phyloP scores from a whole-genome alignment of 2,113 vertebrate species.

The Sorex fumeus region DNA sequence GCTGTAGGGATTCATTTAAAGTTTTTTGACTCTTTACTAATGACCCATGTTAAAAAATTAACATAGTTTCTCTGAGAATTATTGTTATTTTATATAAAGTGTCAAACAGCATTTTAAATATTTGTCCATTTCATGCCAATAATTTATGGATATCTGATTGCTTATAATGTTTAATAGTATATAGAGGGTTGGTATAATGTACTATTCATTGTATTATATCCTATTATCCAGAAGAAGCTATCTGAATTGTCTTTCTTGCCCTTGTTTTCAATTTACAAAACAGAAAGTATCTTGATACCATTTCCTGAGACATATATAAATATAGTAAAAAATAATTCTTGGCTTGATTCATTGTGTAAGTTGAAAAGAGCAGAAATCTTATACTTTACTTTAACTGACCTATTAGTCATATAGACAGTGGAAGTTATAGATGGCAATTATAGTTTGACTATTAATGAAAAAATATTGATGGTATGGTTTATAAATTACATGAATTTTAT shows the following conservation, averaged over 20 bases:
- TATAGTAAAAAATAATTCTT: not conserved
- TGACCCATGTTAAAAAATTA: not conserved
- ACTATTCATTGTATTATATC: not conserved
- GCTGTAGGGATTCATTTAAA: not conserved
- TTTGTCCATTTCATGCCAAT: constrained; percentile 31
- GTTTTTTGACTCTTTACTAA: constrained; percentile 23
- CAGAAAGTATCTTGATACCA: not conserved
- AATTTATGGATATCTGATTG: not conserved
- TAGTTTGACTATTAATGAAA: constrained; percentile 38
- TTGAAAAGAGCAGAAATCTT: constrained; percentile 43
- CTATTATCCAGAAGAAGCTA: constrained; percentile 13
- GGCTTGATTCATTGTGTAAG: constrained; percentile 3
- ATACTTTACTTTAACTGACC: not conserved
- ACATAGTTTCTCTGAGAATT: constrained; percentile 36
- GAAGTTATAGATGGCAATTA: constrained; percentile 18
- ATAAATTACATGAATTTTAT: constrained; percentile 9
- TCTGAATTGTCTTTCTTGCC: not conserved
- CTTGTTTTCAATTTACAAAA: constrained; percentile 15
- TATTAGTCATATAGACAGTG: not conserved
- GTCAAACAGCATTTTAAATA: not conserved
- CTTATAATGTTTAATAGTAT: too few species aligned
- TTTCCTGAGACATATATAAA: constrained; percentile 23
- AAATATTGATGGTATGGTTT: constrained; percentile 38
- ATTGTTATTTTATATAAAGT: not conserved
- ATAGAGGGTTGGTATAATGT: too few species aligned